Base-by-base conservation (phyloP, 2,888 invertebrate genomes). In the Agriopis leucophaearia region DNA sequence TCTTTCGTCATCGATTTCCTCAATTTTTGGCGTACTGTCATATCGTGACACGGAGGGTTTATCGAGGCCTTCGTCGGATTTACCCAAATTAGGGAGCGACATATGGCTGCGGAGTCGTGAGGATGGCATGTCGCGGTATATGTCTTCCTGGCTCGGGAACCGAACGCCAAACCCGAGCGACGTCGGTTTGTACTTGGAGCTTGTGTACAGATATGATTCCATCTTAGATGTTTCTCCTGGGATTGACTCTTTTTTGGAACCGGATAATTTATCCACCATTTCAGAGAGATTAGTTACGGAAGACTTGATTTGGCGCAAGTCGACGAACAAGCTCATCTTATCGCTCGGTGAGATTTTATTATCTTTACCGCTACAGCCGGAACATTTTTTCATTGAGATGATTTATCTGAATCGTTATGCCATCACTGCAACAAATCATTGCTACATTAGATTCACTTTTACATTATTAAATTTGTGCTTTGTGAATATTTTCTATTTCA, bases 271-370 rank as follows among this genome's bases (percentile, higher is more conserved):
- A 74, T 94, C 94, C 51, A 94, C 94, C 93, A 94, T 93, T 71
- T 92, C 91, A 4, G 94, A 93, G 27, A 94, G 85, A 70, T 92
- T 94, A 75, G 89, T 88, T 78, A 94, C 93, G 64, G 94, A 94
- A 67, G 93, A 88, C 78, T 92, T 93, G 74, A 94, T 92, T 76
- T 92, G 92, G 71, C 94, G 88, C 81, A 94, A 87, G 82, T 94
- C 93, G 73, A 94, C 93, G 79, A 92, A 94, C 82, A 94, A 88
- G 83, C 94, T 94, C 94, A 94, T 94, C 74, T 71, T 88, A 75
- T 66, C 51, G 45, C 57, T 64, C 48, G 59, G 52, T 56, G 65
- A 66, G 57, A 69, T 66, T 55, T 71, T 70, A 74, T 75, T 75
- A 60, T 68, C 67, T 71, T 56, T 74, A 42, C 60, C 68, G 70